Conservation (phyloP, 2,797 vertebrate genomes). For the Xerus rutilus region DNA sequence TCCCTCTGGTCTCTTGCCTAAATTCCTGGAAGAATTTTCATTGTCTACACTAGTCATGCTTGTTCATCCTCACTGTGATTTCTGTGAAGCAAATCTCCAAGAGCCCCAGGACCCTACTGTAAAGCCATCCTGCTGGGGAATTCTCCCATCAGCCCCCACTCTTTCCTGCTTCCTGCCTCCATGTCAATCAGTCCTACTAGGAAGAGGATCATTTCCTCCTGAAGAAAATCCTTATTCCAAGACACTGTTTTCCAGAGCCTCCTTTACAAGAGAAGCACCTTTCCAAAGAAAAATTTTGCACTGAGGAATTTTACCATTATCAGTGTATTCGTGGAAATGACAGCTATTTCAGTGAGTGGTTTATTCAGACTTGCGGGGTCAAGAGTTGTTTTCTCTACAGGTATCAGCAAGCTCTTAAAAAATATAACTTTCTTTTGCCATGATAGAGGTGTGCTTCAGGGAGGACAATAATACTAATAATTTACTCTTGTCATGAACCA, state of each 20-base stretch:
- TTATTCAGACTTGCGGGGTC: constrained; percentile 69
- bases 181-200: background rate
- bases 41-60: background rate
- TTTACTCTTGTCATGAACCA: constrained; percentile 77
- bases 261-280: background rate
- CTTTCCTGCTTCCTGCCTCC: background rate
- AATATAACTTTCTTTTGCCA: constrained; percentile 56
- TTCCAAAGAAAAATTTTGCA: constrained; percentile 40
- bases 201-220: background rate
- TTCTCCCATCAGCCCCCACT: background rate
- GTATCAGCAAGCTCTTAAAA: constrained; percentile 52
- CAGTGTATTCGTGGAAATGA: constrained; percentile 16
- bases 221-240: constrained; percentile 37
- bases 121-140: background rate
- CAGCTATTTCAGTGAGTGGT: constrained; percentile 66
- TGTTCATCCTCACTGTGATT: background rate
- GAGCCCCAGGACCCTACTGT: background rate
- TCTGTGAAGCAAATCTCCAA: background rate
- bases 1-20: background rate
- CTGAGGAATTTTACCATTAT: constrained; percentile 6
- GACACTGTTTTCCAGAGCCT: constrained; percentile 18
- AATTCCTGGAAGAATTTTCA: background rate
- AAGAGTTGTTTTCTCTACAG: constrained; percentile 75
- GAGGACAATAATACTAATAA: constrained; percentile 78
- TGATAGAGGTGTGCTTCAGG: constrained; percentile 68